These are phyloP conservation scores for Ormyrus nitidulus DNA, from an alignment of 2,888 invertebrate genomes.

Conservation along the genomic window DNA sequence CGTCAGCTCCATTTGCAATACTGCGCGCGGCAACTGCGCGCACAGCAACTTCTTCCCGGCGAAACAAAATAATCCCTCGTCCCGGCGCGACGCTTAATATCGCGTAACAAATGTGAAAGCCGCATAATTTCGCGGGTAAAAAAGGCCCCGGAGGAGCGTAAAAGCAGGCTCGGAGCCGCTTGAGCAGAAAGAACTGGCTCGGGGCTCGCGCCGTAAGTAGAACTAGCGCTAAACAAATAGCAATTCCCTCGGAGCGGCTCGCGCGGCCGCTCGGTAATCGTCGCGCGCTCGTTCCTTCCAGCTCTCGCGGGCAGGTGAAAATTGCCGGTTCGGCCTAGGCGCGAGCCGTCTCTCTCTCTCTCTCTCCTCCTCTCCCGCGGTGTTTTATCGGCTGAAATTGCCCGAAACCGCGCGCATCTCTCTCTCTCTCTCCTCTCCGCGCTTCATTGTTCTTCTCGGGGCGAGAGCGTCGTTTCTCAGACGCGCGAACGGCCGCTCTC, in stretches of 20 bases:
- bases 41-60: no score
- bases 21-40: no score
- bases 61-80: no score
- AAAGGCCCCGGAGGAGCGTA: not conserved
- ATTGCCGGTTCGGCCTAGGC: conserved; percentile 31
- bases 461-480: no score
- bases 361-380: not conserved
- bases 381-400: conserved; percentile 72
- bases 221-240: conserved; percentile 40
- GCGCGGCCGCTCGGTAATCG: conserved; percentile 4
- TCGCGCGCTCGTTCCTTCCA: not conserved
- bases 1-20: no score
- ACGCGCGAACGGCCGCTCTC: not conserved
- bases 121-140: no score
- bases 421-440: conserved; percentile 49
- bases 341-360: not conserved
- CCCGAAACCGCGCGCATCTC: conserved; percentile 59
- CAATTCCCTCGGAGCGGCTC: conserved; percentile 15
- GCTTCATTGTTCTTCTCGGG: no score
- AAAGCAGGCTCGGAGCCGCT: not conserved
- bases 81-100: no score
- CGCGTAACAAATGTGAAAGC: no score
- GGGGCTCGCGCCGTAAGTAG: not conserved
- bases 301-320: conserved; percentile 25
- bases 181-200: not conserved